A percentile compares a stretch with the other conserved stretches of the same genome.
Conservation (phyloP, 2,797 vertebrate species). For the Ptychadena robeensis region DNA sequence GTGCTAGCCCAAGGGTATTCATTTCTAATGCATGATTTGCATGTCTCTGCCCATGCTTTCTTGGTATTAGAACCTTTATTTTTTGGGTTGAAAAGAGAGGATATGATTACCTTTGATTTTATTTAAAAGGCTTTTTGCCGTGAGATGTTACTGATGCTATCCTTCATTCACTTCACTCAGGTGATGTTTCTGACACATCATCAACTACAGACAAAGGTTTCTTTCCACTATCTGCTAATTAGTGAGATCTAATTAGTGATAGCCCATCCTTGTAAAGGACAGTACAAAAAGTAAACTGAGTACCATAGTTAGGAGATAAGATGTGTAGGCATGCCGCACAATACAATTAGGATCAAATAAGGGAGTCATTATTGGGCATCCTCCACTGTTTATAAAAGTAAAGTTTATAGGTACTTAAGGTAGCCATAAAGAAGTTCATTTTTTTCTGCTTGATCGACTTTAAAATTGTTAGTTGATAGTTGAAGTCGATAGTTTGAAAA, state of each 20-base stretch:
- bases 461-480: no score
- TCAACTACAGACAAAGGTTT: conserved; percentile 1
- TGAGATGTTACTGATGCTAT: conserved; percentile 20
- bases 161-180: neutral
- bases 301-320: neutral
- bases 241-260: conserved; percentile 41
- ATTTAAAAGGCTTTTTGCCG: neutral
- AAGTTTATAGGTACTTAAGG: no score
- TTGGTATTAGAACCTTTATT: neutral
- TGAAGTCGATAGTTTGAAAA: no score
- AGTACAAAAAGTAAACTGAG: conserved; percentile 17
- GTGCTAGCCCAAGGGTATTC: no score
- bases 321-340: neutral
- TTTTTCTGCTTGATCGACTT: no score
- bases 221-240: conserved; percentile 20
- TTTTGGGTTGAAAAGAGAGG: neutral
- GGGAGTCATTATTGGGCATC: neutral
- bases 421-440: no score
- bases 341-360: neutral
- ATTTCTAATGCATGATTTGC: neutral
- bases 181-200: conserved; percentile 26
- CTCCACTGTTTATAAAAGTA: neutral
- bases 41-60: neutral
- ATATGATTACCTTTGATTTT: neutral
- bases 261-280: conserved; percentile 8